These are phyloP conservation scores for Lipotes vexillifer DNA, from an alignment of 2,113 vertebrate species.

Conservation along the genomic window DNA sequence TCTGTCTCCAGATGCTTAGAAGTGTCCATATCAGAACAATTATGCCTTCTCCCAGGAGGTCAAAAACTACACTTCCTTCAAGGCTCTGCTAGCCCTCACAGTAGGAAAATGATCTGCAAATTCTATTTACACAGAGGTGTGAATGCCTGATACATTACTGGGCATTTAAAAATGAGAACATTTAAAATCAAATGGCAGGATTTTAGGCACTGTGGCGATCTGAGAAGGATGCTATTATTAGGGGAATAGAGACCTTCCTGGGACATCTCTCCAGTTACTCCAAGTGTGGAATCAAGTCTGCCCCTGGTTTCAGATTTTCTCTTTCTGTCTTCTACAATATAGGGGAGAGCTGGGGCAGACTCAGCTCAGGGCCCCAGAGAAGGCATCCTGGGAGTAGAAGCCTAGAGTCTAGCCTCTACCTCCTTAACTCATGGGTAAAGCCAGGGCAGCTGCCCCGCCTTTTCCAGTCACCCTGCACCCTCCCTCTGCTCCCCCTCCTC, in stretches of 20 bases:
- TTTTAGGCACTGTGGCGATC: neutral
- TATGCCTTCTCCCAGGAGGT: neutral
- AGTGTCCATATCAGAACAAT: neutral
- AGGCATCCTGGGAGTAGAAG: neutral
- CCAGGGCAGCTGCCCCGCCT: neutral
- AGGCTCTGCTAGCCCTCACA: neutral
- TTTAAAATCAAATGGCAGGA: neutral
- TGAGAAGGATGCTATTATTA: neutral
- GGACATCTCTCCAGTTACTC: neutral
- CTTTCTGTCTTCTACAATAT: neutral
- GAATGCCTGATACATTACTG: neutral
- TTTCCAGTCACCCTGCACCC: neutral
- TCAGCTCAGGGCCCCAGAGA: neutral
- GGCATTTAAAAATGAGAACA: neutral
- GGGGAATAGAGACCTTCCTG: neutral
- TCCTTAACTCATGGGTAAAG: neutral
- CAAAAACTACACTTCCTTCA: neutral
- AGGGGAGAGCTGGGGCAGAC: neutral
- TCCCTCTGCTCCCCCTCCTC: neutral
- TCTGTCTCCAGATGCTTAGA: neutral
- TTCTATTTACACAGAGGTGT: neutral
- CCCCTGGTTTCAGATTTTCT: neutral
- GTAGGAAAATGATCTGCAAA: neutral
- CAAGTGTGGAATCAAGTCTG: neutral
- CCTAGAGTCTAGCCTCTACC: neutral